phyloP scores from a whole-genome alignment of 2,888 invertebrate genomes.

The Mesoligia furuncula region DNA sequence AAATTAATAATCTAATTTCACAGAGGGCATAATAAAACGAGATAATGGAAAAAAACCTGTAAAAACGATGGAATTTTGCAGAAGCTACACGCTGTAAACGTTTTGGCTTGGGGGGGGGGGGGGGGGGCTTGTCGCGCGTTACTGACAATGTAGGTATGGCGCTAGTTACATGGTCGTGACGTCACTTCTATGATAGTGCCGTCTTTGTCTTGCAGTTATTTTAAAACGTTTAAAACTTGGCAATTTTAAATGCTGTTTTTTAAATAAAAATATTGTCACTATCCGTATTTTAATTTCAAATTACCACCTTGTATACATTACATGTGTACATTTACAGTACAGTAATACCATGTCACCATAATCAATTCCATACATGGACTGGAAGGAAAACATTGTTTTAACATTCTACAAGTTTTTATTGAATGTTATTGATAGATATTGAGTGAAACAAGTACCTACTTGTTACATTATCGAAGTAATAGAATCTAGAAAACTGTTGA shows the following conservation, averaged over 20 bases:
- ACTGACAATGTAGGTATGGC: background rate
- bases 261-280: background rate
- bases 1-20: background rate
- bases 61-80: too few species aligned
- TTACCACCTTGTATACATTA: background rate
- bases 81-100: too few species aligned
- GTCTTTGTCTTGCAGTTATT: background rate
- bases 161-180: too few species aligned
- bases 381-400: conserved; percentile 6
- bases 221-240: background rate
- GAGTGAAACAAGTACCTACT: background rate
- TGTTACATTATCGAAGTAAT: background rate
- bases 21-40: background rate
- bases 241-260: too few species aligned
- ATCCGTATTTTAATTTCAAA: background rate
- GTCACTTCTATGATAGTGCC: background rate
- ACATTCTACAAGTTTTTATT: conserved; percentile 20
- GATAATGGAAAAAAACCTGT: too few species aligned
- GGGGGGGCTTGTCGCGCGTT: background rate
- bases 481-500: background rate
- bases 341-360: background rate
- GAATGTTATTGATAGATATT: background rate
- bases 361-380: conserved; percentile 15
- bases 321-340: background rate
- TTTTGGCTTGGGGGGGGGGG: too few species aligned